Conservation (phyloP, 2,888 invertebrate species). For the Athetis lepigone region DNA sequence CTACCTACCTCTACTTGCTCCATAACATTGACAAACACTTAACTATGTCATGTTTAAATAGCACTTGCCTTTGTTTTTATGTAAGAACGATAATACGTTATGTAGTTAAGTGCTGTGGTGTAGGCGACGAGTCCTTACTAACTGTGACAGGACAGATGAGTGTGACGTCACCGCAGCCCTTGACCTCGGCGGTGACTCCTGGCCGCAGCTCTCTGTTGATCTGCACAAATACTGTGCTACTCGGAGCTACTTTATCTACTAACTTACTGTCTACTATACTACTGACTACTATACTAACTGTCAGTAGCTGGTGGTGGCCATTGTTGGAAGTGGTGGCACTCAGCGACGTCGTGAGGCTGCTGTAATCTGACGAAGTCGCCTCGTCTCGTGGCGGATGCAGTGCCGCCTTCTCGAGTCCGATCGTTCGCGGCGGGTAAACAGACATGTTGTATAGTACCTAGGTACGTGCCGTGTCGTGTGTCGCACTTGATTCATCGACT, state of each 20-base stretch:
- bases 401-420: too few species aligned
- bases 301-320: too few species aligned
- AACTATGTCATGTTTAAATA: slow-evolving; percentile 9
- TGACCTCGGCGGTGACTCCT: too few species aligned
- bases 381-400: background rate
- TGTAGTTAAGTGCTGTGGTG: background rate
- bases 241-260: too few species aligned
- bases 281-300: too few species aligned
- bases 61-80: slow-evolving; percentile 3
- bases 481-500: slow-evolving; percentile 20
- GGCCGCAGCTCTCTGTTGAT: slow-evolving; percentile 2
- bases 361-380: too few species aligned
- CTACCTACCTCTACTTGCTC: background rate
- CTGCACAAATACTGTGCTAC: background rate
- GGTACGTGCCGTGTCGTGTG: background rate
- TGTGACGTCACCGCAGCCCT: slow-evolving; percentile 13
- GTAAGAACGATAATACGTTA: slow-evolving; percentile 1
- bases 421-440: too few species aligned
- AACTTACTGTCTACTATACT: too few species aligned
- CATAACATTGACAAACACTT: background rate
- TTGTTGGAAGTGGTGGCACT: too few species aligned
- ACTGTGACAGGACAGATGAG: background rate
- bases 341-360: too few species aligned
- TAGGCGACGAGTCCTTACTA: slow-evolving; percentile 6
- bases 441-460: background rate